Base-by-base conservation (phyloP, 2,113 vertebrate species). In the Indri indri region DNA sequence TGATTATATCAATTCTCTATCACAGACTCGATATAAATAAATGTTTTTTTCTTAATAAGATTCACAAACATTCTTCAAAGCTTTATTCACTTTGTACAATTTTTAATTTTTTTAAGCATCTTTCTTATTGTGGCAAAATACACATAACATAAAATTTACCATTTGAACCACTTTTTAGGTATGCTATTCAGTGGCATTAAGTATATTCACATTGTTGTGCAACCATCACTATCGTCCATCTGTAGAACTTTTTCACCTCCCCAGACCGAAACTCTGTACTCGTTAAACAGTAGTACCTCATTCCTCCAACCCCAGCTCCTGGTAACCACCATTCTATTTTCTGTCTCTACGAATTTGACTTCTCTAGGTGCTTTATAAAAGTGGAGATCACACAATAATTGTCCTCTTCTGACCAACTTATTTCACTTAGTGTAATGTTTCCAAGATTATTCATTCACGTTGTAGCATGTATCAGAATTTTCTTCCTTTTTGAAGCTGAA, bases 401-500 rank as follows among this genome's bases (percentile, higher is more conserved):
- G 7, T 68, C 7, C 8, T 81, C 87, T 71, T 25, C 66, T 88
- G 71, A 22, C 52, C 71, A 54, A 47, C 27, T 61, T 70, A 65
- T 91, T 88, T 88, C 66, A 54, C 11, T 27, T 63, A 61, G 30
- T 13, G 27, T 71, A 61, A 59, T 52, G 47, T 83, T 88, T 88
- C 34, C 12, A 70, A 88, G 68, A 7, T 79, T 91, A 5, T 79
- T 91, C 23, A 74, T 57, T 93, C 79, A 76, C 59, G 14, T 37
- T 83, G 3, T 37, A 80, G 6, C 27, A n/a, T 47, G 1, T 42
- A 13, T 23, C 52, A 65, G 25, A 95, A 71, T 61, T 85, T 77
- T 25, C 80, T 96, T 85, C 42, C 57, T 90, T 91, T 93, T 61
- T 92, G n/a, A 91, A 50, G 18, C 18, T 34, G 32, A 92, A 52